These are phyloP conservation scores for Poeciliopsis paucimaculata DNA, from an alignment of 2,797 vertebrate species.

Conservation along the genomic window DNA sequence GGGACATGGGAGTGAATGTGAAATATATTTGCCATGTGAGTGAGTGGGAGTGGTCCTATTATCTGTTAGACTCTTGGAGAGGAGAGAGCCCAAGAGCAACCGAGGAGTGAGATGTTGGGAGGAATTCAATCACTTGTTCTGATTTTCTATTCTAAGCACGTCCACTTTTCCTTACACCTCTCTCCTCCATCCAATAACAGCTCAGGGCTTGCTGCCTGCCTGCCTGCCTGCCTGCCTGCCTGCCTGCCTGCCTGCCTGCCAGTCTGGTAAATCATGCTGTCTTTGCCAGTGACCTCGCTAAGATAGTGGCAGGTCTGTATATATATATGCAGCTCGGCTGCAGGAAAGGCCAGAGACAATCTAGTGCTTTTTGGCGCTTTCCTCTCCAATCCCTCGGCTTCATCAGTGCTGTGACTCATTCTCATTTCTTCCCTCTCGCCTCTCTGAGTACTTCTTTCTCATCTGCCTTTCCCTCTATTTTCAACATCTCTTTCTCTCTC, in stretches of 20 bases:
- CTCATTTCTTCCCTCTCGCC: constrained; percentile 63
- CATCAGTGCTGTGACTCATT: constrained; percentile 73
- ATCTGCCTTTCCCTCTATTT: constrained; percentile 71
- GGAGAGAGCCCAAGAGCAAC: constrained; percentile 52
- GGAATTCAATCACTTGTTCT: constrained; percentile 76
- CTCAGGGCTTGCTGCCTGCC: constrained; percentile 58
- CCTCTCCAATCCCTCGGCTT: constrained; percentile 63
- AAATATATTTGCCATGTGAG: constrained; percentile 66
- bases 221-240: constrained; percentile 71
- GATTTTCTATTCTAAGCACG: constrained; percentile 78
- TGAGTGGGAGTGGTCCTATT: constrained; percentile 67
- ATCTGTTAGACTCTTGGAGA: constrained; percentile 57
- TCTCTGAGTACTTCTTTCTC: constrained; percentile 70
- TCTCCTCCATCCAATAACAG: constrained; percentile 75
- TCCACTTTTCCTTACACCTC: constrained; percentile 72
- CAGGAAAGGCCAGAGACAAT: constrained; percentile 67
- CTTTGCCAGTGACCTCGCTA: constrained; percentile 74
- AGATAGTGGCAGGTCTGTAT: constrained; percentile 60
- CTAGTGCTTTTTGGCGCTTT: constrained; percentile 64
- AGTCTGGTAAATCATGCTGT: constrained; percentile 76
- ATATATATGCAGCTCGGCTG: constrained; percentile 51
- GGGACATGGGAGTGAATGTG: constrained; percentile 43
- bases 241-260: constrained; percentile 63
- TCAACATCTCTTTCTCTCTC: constrained; percentile 62
- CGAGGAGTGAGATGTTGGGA: constrained; percentile 66